Percentiles rank a stretch among this genome's conserved stretches.
Evolutionary conservation across 2,113 vertebrate genomes (phyloP).

Genomic region (Pelvicachromis taeniatus): DNA sequence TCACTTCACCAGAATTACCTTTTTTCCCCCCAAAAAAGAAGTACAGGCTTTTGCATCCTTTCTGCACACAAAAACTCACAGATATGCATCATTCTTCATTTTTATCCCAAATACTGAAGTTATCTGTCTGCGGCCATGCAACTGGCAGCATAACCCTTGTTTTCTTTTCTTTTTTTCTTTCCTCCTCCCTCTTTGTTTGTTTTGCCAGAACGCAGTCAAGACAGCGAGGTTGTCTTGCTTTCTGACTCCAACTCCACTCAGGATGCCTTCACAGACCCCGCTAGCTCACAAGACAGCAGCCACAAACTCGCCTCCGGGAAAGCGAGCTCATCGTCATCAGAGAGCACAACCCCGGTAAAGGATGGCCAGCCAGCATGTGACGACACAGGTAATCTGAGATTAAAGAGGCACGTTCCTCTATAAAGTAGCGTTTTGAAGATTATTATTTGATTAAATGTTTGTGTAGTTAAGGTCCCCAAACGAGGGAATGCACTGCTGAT

Average conservation of each 20-base stretch:
- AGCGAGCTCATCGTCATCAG: slow-evolving; percentile 69
- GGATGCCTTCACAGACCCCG: slow-evolving; percentile 88
- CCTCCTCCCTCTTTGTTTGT: background rate
- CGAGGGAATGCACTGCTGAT: background rate
- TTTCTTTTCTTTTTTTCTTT: slow-evolving; percentile 9
- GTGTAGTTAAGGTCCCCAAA: background rate
- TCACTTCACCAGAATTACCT: background rate
- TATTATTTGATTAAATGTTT: background rate
- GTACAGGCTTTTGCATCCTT: background rate
- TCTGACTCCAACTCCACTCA: slow-evolving; percentile 97
- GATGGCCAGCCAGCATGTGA: slow-evolving; percentile 74
- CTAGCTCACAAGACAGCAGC: slow-evolving; percentile 85
- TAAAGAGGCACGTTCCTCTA: background rate
- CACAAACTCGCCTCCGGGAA: slow-evolving; percentile 82
- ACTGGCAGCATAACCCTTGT: slow-evolving; percentile 19
- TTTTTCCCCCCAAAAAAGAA: background rate
- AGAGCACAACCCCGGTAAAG: slow-evolving; percentile 74
- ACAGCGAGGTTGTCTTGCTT: slow-evolving; percentile 87
- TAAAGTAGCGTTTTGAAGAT: background rate
- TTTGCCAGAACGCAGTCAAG: slow-evolving; percentile 91
- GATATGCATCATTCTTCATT: background rate
- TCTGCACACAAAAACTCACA: background rate
- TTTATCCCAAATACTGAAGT: background rate
- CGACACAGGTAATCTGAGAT: slow-evolving; percentile 75
- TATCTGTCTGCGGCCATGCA: background rate